These are phyloP conservation scores for Regulus satrapa DNA, from an alignment of 2,113 vertebrate genomes.

Conservation along the genomic window DNA sequence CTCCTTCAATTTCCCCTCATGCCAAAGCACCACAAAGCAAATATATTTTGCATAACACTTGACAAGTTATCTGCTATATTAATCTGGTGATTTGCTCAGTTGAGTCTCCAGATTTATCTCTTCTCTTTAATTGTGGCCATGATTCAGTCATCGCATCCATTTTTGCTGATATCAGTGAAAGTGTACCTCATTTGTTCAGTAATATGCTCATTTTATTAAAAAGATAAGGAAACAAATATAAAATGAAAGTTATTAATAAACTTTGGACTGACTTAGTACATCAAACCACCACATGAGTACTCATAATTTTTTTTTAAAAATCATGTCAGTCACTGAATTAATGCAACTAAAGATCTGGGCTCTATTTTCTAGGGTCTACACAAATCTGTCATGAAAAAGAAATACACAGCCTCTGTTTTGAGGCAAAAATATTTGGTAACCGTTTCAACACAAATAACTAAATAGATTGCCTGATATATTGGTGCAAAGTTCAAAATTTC, in stretches of 20 bases:
- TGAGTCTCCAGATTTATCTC: constrained; percentile 2
- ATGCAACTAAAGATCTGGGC: background rate
- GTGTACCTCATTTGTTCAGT: constrained; percentile 6
- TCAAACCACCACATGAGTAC: background rate
- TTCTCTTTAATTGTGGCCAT: constrained; percentile 6
- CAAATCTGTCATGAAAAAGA: background rate
- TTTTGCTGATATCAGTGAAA: constrained; percentile 7
- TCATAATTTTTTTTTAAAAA: constrained; percentile 1
- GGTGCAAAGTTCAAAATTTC: background rate
- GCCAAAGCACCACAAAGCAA: background rate
- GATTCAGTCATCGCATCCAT: constrained; percentile 7
- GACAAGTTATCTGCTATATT: background rate
- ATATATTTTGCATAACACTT: background rate
- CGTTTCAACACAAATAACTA: background rate
- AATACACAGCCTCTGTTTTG: background rate
- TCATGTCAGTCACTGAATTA: background rate
- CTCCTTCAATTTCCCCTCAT: background rate
- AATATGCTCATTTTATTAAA: constrained; percentile 57
- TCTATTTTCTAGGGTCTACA: background rate
- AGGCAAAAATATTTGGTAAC: background rate
- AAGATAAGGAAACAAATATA: constrained; percentile 56
- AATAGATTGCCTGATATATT: background rate
- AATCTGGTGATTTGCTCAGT: background rate
- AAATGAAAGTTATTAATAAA: constrained; percentile 58
- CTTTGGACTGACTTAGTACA: background rate